Evolutionary conservation across 2,113 vertebrate species (phyloP), one percentile per base, ranked within the genome.

Genomic region (Rattus rattus): DNA sequence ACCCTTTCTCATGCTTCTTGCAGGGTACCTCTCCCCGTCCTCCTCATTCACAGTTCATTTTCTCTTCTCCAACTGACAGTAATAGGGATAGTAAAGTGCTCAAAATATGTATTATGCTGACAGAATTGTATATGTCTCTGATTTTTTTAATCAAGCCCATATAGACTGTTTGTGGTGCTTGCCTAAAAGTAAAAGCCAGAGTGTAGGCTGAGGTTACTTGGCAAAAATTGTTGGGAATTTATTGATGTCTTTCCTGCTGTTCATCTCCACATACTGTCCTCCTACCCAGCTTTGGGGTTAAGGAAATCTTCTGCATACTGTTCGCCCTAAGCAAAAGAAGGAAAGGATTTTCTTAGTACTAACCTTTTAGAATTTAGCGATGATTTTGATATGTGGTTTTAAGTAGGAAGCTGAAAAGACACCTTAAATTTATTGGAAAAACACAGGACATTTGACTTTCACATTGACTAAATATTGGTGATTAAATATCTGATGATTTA

Each of bases 131-230:
- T 75, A 33, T 47, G 33, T 72, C 10, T 87, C 28, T 36, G 63
- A 47, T 92, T 33, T 88, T 96, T 95, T 91, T 91, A 84, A 70
- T 95, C 95, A 94, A 19, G 28, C 88, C 30, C 52, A 1, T 93
- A 80, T 97, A 94, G 67, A 81, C 47, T 88, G 92, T 39, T 94
- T 88, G 56, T n/a, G 2, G 1, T 70, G 43, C 39, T 91, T 94
- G 6, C 72, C 65, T 96, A 33, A 87, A 61, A 91, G 63, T 91
- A 81, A 95, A 63, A 91, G 56, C 7, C 49, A 89, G n/a, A 80
- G 36, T 92, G 33, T 14, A 92, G 54, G 77, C 83, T 72, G 75
- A 24, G 83, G 95, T 52, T 22, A 92, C 5, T 88, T 95, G 56
- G 0, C 30, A 92, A 90, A n/a, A 69, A 52, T 65, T 70, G 59